phyloP scores from a whole-genome alignment of 2,113 vertebrate genomes.

The Anolis carolinensis region DNA sequence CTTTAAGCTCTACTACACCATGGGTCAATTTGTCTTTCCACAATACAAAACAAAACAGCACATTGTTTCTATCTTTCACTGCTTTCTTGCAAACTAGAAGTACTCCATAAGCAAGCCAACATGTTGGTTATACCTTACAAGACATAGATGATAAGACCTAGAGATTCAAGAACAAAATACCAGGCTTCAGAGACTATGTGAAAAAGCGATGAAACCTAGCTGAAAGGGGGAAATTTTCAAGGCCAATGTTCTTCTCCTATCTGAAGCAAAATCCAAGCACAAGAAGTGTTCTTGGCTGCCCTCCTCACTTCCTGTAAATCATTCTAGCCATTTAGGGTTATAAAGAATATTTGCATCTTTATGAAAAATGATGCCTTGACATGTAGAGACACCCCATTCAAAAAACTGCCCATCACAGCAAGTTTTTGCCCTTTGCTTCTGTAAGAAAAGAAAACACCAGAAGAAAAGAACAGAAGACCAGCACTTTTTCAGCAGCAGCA shows the following conservation, averaged over 20 bases:
- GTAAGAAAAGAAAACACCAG: too few species aligned
- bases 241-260: neutral
- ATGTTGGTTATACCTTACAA: constrained; percentile 20
- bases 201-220: neutral
- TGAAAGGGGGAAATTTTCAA: neutral
- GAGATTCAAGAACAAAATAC: neutral
- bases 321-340: neutral
- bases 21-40: constrained; percentile 39
- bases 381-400: too few species aligned
- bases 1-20: constrained; percentile 46
- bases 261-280: neutral
- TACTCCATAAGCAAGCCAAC: constrained; percentile 32
- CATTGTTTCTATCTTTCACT: neutral
- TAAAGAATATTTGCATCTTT: too few species aligned
- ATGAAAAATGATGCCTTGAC: too few species aligned
- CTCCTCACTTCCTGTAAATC: neutral
- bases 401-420: too few species aligned
- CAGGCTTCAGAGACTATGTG: neutral
- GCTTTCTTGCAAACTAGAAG: constrained; percentile 38
- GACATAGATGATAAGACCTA: constrained; percentile 45
- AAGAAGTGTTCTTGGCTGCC: neutral
- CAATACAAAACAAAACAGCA: constrained; percentile 5
- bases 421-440: too few species aligned
- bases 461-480: too few species aligned
- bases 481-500: too few species aligned